Base-by-base conservation (phyloP, 1,140 invertebrate species). In the Drosophila littoralis region DNA sequence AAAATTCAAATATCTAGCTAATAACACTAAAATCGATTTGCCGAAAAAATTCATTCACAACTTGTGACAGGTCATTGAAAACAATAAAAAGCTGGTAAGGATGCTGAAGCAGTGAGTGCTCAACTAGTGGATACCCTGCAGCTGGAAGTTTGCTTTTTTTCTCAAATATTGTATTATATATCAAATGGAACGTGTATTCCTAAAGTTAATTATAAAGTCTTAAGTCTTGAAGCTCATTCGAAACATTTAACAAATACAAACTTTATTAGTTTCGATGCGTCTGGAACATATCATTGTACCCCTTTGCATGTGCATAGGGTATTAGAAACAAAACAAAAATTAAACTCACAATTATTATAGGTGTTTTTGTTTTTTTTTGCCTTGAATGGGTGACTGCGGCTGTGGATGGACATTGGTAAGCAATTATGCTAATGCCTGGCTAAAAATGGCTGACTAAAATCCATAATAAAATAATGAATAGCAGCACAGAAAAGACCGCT, bases 391-490 rank as follows among this genome's bases (percentile, higher is more conserved):
- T 9, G 45, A 67, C 63, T 59, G 54, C 72, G 28, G 43, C 33
- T 52, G 33, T 66, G 60, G 69, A 75, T 81, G 76, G 76, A 88
- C 79, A 88, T 76, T 79, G 73, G 72, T 66, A 71, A 72, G 69
- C 83, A 88, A 86, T 86, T 86, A 86, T 86, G 83, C 84, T 86
- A 86, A 86, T 88, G 67, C 68, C 65, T 40, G 48, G 79, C 68
- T 78, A 69, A 88, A 86, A 86, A 86, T 88, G 82, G 76, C 76
- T 65, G 67, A 63, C 63, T 88, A 73, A 88, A 86, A 64, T 88
- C 63, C 76, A 79, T 82, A 83, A 82, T 86, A 77, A 86, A 73
- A 88, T 88, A 83, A 86, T 86, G 79, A 88, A 82, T 82, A 75
- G 61, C 66, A 32, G 22, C 60, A 51, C 36, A 64, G 42, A 28